phyloP scores from a whole-genome alignment of 2,797 vertebrate genomes.

The Pseudochirops cupreus region DNA sequence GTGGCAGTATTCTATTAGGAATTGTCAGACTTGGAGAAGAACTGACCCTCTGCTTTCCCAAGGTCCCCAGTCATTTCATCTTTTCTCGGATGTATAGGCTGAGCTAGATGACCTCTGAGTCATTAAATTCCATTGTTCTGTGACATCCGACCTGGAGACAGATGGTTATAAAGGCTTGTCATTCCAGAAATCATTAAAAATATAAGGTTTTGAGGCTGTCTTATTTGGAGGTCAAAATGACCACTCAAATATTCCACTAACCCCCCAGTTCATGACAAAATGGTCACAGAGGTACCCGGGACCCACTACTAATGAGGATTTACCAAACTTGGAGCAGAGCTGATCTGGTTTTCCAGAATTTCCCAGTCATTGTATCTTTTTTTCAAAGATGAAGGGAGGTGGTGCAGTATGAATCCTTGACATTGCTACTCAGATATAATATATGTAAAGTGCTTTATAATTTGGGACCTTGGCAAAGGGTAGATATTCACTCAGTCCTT shows the following conservation, averaged over 20 bases:
- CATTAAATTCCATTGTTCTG: background rate
- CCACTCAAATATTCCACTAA: background rate
- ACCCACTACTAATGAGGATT: background rate
- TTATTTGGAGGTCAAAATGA: background rate
- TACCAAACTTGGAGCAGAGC: background rate
- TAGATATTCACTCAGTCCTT: background rate
- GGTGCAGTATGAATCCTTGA: background rate
- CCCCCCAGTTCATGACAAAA: background rate
- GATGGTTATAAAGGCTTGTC: background rate
- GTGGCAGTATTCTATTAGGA: background rate
- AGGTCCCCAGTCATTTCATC: background rate
- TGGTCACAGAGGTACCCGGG: background rate
- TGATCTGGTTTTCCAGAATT: background rate
- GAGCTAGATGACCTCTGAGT: background rate
- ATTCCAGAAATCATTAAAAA: conserved; percentile 7
- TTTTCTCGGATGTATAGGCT: background rate
- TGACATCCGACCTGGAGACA: background rate
- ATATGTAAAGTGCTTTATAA: background rate
- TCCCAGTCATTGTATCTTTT: background rate
- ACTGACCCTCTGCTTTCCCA: background rate
- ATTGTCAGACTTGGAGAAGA: background rate
- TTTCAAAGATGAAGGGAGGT: background rate
- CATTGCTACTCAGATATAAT: background rate
- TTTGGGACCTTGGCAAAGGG: background rate
- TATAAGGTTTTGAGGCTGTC: background rate